Evolutionary conservation across 2,797 vertebrate species (phyloP), one percentile per base, ranked within the genome.

Genomic region (Synanceia verrucosa): DNA sequence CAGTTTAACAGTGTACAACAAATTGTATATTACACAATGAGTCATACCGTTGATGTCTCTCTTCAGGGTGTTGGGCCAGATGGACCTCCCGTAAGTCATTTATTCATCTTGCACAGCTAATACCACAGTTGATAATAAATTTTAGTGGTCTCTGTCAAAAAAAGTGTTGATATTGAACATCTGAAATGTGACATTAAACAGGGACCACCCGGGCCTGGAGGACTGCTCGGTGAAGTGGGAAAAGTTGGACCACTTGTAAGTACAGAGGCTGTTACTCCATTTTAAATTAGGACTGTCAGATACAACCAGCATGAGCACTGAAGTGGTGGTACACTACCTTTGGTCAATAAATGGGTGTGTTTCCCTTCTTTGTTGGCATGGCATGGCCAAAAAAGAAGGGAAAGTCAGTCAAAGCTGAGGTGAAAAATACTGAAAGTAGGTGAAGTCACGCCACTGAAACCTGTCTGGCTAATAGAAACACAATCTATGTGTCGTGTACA

Each of bases 141-240:
- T 23, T 29, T 60, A 1, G 2, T 43, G 24, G 8, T 57, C 1
- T 58, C 24, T 12, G 33, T 62, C 12, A 33, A n/a, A 64, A n/a
- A 24, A 12, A 4, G 13, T 64, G 2, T 44, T 29, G 16, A 14
- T 74, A 31, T 9, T 51, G 1, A 76, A 37, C 44, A 23, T 14
- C 28, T 81, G 9, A 55, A 75, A 65, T 82, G 4, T 86, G 26
- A 65, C 85, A 85, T 67, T 73, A 29, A 86, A 68, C 64, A 99
- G 98, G 98, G 98, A 73, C 91, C 93, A 76, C 93, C 94, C 12
- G 98, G 98, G 65, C 93, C 96, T 86, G 92, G 95, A 87, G 97
- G 98, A 79, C 96, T 98, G 91, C 92, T 86, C 0, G 98, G 98
- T 65, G 95, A 97, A 90, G 81, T 96, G 76, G 98, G 97, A 67